A percentile compares a stretch with the other conserved stretches of the same genome.
These are phyloP conservation scores for Oncorhynchus keta DNA, from an alignment of 2,113 vertebrate species.

Conservation along the genomic window DNA sequence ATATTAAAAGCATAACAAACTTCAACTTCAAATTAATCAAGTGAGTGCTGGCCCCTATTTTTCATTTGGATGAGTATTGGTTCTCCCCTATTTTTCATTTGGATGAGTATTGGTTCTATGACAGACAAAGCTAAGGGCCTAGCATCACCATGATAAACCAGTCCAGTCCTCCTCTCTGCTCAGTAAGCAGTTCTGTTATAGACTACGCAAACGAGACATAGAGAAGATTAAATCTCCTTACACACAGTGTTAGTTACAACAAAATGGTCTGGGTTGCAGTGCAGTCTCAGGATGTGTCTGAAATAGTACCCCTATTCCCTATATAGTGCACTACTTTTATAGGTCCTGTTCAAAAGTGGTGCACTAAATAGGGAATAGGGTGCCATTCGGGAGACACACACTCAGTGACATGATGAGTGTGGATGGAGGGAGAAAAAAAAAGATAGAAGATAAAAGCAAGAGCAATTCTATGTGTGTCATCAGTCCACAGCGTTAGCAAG, in stretches of 20 bases:
- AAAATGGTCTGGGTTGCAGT: not conserved
- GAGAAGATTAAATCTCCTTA: conserved; percentile 2
- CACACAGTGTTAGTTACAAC: not conserved
- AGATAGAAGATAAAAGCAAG: conserved; percentile 1
- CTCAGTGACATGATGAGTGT: conserved; percentile 3
- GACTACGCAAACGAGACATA: not conserved
- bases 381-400: not conserved
- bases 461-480: conserved; percentile 1
- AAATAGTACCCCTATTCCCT: too few relatives aligned
- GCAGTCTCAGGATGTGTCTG: too few relatives aligned
- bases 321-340: too few relatives aligned
- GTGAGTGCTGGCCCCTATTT: too few relatives aligned
- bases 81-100: too few relatives aligned
- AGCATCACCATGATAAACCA: not conserved
- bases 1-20: too few relatives aligned
- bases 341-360: too few relatives aligned
- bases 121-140: not conserved
- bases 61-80: too few relatives aligned
- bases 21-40: too few relatives aligned
- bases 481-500: not conserved
- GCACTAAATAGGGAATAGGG: too few relatives aligned
- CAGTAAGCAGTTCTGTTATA: not conserved
- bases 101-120: too few relatives aligned
- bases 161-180: not conserved
- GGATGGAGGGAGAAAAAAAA: not conserved